Base-by-base conservation (phyloP, 2,888 invertebrate genomes). In the Apocheima hispidaria region DNA sequence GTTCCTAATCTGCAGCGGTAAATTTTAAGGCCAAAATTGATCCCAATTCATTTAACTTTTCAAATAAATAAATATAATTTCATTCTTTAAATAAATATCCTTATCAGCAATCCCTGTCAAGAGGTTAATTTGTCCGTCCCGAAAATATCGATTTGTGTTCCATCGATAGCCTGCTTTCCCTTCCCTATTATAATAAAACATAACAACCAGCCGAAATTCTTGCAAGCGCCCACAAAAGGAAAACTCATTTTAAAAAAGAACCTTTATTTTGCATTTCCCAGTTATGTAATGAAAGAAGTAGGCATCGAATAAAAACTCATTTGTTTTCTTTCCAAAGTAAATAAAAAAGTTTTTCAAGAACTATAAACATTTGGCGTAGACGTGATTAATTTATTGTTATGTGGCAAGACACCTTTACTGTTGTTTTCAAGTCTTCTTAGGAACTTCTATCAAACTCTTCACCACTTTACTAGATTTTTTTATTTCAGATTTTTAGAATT, bases 101-200 rank as follows among this genome's bases (percentile, higher is more conserved):
- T 26, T 26, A 26, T 7, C 9, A 26, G 26, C 26, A 7, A 0
- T 7, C 5, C 3, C 26, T 26, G 26, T 26, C 26, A 26, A 6
- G 26, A 7, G n/a, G 26, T 26, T 7, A 26, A 26, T 5, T 26
- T 26, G 9, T 14, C 36, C n/a, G n/a, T 14, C 7, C 16, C n/a
- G 33, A 38, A 36, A 9, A 26, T 18, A 63, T 66, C 53, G 63
- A 65, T 50, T 6, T 18, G 12, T 2, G 12, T 1, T 26, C 4
- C 28, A 44, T 44, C 43, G 43, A 44, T 16, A 43, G 14, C 4
- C 3, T 6, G 10, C 43, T 52, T 35, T 50, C 59, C n/a, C 64
- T 48, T 35, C 62, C 23, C 56, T 69, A 60, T 26, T 16, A 38
- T 66, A 64, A 62, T 66, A 66, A 64, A 68, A 62, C 66, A 62